A percentile compares a stretch with the other conserved stretches of the same genome.
Conservation (phyloP, 2,797 vertebrate genomes). For the Allochrocebus solatus region DNA sequence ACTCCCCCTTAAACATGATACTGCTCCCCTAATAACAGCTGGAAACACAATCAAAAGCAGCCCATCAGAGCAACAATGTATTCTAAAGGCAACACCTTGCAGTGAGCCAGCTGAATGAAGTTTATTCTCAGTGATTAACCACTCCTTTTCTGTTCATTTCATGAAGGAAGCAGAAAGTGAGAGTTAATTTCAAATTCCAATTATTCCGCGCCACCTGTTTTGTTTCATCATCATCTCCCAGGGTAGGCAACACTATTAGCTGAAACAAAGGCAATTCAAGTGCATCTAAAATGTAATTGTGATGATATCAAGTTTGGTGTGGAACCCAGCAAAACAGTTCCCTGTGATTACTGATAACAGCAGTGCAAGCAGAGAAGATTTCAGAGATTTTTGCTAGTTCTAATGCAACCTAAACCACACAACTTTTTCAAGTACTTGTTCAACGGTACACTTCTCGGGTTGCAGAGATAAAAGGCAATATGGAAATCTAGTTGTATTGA, state of each 20-base stretch:
- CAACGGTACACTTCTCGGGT: not conserved
- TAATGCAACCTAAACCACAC: not conserved
- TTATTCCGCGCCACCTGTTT: conserved; percentile 43
- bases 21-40: not conserved
- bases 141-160: not conserved
- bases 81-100: not conserved
- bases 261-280: conserved; percentile 29
- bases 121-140: not conserved
- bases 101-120: not conserved
- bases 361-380: not conserved
- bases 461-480: not conserved
- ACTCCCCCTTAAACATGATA: not conserved
- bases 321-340: conserved; percentile 34
- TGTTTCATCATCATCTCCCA: conserved; percentile 12
- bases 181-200: conserved; percentile 34
- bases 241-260: not conserved
- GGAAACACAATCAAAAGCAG: not conserved
- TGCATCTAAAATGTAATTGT: conserved; percentile 38
- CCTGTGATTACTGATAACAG: not conserved
- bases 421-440: not conserved
- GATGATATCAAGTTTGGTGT: not conserved
- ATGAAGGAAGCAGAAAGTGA: conserved; percentile 2
- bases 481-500: not conserved
- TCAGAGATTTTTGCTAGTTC: not conserved
- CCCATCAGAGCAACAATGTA: not conserved